Evolutionary conservation across 2,888 invertebrate species (phyloP).

Genomic region (Theretra japonica): DNA sequence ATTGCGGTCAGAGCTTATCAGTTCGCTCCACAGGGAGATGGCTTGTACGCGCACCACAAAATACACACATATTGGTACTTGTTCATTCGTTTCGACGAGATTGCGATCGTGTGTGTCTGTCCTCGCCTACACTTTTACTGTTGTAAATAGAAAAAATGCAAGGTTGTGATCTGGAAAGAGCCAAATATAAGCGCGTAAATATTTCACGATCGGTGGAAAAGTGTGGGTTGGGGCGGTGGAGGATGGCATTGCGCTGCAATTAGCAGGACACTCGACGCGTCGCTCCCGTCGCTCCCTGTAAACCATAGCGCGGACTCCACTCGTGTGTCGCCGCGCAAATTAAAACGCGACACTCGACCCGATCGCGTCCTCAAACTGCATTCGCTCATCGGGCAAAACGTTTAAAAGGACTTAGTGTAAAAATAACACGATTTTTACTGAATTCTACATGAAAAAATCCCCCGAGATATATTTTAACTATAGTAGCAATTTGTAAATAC

Average conservation of each 20-base stretch:
- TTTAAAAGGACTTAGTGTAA: slow-evolving; percentile 34
- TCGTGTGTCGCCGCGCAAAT: slow-evolving; percentile 83
- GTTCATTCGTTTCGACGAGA: slow-evolving; percentile 53
- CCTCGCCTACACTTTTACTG: background rate
- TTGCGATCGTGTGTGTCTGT: slow-evolving; percentile 33
- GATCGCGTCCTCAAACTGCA: slow-evolving; percentile 72
- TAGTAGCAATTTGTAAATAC: background rate
- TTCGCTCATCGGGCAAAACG: slow-evolving; percentile 65
- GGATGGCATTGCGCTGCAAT: slow-evolving; percentile 76
- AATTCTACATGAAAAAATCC: background rate
- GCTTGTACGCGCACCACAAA: slow-evolving; percentile 49
- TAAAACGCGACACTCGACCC: slow-evolving; percentile 80
- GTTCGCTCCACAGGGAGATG: slow-evolving; percentile 69
- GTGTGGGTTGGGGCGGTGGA: slow-evolving; percentile 59
- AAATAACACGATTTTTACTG: slow-evolving; percentile 37
- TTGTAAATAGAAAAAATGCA: slow-evolving; percentile 29
- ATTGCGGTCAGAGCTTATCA: slow-evolving; percentile 78
- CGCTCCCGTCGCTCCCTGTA: slow-evolving; percentile 61
- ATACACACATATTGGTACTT: slow-evolving; percentile 54
- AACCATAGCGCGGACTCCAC: slow-evolving; percentile 73
- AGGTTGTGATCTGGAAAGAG: slow-evolving; percentile 32
- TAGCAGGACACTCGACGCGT: slow-evolving; percentile 80
- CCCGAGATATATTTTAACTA: slow-evolving; percentile 5
- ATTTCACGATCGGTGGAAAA: slow-evolving; percentile 59
- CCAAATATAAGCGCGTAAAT: slow-evolving; percentile 53